Percentiles rank a stretch among this genome's conserved stretches.
These are phyloP conservation scores for Chrysogorgia sp. DNA, from an alignment of 92 coral and sea anemone genomes.

Conservation along the genomic window DNA sequence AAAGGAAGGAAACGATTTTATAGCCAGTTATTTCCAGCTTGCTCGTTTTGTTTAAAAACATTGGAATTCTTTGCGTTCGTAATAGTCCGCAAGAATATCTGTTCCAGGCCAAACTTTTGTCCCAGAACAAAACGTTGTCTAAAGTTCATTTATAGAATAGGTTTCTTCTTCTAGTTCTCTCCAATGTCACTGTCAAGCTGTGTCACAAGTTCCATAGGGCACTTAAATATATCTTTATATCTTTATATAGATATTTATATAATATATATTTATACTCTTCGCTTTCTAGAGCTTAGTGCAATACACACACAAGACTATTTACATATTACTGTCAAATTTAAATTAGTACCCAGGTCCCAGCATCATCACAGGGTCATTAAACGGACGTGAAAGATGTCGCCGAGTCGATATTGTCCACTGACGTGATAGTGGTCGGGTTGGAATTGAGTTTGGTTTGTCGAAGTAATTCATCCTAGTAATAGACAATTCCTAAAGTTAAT, in stretches of 20 bases:
- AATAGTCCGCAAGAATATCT: too few relatives aligned
- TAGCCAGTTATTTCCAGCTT: too few relatives aligned
- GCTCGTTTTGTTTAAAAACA: too few relatives aligned
- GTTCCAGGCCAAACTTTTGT: too few relatives aligned
- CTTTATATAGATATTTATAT: conserved; percentile 34
- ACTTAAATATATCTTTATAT: conserved; percentile 40
- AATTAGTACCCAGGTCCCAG: conserved; percentile 33
- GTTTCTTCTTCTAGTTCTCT: not conserved
- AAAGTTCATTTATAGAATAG: not conserved
- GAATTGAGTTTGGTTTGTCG: conserved; percentile 28
- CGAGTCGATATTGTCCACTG: conserved; percentile 18
- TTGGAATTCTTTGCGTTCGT: too few relatives aligned
- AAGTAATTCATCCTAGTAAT: conserved; percentile 28
- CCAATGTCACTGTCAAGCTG: not conserved
- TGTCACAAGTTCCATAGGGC: not conserved
- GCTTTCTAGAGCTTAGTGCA: conserved; percentile 28
- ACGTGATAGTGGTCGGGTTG: not conserved
- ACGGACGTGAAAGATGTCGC: conserved; percentile 4
- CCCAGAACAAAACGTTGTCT: too few relatives aligned
- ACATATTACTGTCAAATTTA: conserved; percentile 27
- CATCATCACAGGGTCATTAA: not conserved
- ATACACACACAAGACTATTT: conserved; percentile 24
- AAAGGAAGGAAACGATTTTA: too few relatives aligned
- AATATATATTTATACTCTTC: conserved; percentile 35
- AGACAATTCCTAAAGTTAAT: not conserved